A percentile compares a stretch with the other conserved stretches of the same genome.
phyloP scores from a whole-genome alignment of 2,797 vertebrate genomes.

The Scleropages formosus region DNA sequence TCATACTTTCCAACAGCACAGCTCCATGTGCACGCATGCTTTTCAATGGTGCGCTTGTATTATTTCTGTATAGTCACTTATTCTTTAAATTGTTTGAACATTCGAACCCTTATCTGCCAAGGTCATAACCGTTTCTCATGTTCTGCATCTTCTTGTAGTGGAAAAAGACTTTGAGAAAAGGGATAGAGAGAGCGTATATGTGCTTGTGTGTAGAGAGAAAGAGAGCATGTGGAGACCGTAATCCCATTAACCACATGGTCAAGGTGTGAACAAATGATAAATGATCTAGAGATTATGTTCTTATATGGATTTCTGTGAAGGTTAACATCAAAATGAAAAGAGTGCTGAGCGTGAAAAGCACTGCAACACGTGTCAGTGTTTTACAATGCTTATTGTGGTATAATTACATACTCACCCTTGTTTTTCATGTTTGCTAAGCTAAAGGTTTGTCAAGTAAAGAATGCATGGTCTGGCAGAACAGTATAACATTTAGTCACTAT shows the following conservation, averaged over 20 bases:
- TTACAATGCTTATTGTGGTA: too few species aligned
- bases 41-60: background rate
- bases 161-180: background rate
- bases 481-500: too few species aligned
- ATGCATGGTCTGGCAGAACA: too few species aligned
- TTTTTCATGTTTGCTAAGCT: too few species aligned
- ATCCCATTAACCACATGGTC: background rate
- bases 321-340: background rate
- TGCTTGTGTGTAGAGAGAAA: background rate
- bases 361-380: background rate
- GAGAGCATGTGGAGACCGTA: background rate
- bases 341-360: background rate
- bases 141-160: background rate
- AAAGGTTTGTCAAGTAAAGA: too few species aligned
- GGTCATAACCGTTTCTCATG: conserved; percentile 7
- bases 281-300: background rate
- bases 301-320: conserved; percentile 13
- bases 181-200: too few species aligned
- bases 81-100: background rate
- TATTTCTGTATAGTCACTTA: background rate
- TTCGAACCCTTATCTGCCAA: background rate
- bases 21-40: background rate
- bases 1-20: background rate
- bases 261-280: background rate
- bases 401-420: too few species aligned